Base-by-base conservation (phyloP, 1,140 invertebrate genomes). In the Drosophila sp. region DNA sequence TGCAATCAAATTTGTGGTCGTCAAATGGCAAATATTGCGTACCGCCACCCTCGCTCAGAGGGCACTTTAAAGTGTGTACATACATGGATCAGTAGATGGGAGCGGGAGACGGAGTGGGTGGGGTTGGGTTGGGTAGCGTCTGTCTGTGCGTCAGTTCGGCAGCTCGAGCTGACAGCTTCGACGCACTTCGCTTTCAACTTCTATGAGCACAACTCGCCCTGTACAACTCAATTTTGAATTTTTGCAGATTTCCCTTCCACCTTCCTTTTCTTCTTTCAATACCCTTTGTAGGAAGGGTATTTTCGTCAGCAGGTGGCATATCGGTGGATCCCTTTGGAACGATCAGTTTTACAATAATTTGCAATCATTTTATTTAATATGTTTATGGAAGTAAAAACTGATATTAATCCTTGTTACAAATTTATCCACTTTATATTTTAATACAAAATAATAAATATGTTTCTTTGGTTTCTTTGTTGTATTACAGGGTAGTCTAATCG, bases 1-100 rank as follows among this genome's bases (percentile, higher is more conserved):
- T 90, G 89, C 89, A 90, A 90, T 90, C 89, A 90, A 90, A 90
- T 90, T 90, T 90, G 89, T 70, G 89, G 89, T 90, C 89, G 89
- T 90, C 89, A 82, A 90, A 90, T 90, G 83, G 89, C 83, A 90
- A 90, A 90, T 84, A 90, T 84, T 82, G 72, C 69, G 70, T 81
- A 76, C 64, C 25, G 29, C 44, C 58, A 50, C 65, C 47, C 55
- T 58, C 65, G 40, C 68, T 27, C 47, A 30, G 1, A 60, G 58
- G 60, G 55, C 62, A 75, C 80, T 89, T 90, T 84, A 85, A 84
- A 89, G 60, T 55, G 32, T n/a, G 63, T 33, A 33, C n/a, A 38
- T 29, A 40, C 47, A n/a, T 8, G 47, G 65, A 23, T 23, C 29
- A 27, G n/a, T 8, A 11, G 29, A 7, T 5, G 4, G 33, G 33